These are phyloP conservation scores for Scophthalmus maximus DNA, from an alignment of 2,113 vertebrate species.

Conservation along the genomic window DNA sequence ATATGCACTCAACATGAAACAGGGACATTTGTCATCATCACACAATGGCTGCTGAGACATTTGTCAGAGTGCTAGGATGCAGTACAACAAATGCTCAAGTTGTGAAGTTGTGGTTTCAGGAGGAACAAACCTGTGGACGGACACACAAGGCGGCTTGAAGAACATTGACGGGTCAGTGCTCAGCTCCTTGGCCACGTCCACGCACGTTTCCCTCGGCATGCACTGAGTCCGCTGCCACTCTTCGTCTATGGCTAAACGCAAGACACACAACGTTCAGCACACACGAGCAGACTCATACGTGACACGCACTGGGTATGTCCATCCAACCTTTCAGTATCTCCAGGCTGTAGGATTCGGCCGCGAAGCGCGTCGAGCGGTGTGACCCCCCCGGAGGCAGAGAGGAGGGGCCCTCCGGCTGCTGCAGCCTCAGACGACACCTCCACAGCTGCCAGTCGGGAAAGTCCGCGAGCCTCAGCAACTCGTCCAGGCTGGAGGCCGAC, in stretches of 20 bases:
- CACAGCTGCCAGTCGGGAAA: constrained; percentile 96
- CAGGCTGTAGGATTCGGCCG: constrained; percentile 91
- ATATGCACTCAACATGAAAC: no score
- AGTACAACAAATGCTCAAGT: neutral
- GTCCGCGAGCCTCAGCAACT: constrained; percentile 90
- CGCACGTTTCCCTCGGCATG: constrained; percentile 92
- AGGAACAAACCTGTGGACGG: constrained; percentile 85
- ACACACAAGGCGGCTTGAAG: constrained; percentile 97
- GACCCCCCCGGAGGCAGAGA: constrained; percentile 72
- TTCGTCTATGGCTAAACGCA: constrained; percentile 90
- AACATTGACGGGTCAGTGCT: constrained; percentile 89
- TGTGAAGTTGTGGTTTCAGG: neutral
- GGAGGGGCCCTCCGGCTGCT: constrained; percentile 75
- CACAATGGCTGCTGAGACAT: neutral
- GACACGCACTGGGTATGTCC: neutral
- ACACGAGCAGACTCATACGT: neutral
- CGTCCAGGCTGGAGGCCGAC: constrained; percentile 91
- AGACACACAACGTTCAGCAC: neutral
- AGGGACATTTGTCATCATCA: no score
- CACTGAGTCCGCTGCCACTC: constrained; percentile 98
- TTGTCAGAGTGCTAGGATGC: neutral
- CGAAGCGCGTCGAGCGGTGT: constrained; percentile 94
- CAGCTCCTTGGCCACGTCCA: constrained; percentile 94
- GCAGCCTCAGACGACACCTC: constrained; percentile 91
- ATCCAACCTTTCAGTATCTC: constrained; percentile 92